Percentiles rank a stretch among this genome's conserved stretches.
phyloP scores from a whole-genome alignment of 1,140 invertebrate genomes.

The Propsilocerus akamusi region DNA sequence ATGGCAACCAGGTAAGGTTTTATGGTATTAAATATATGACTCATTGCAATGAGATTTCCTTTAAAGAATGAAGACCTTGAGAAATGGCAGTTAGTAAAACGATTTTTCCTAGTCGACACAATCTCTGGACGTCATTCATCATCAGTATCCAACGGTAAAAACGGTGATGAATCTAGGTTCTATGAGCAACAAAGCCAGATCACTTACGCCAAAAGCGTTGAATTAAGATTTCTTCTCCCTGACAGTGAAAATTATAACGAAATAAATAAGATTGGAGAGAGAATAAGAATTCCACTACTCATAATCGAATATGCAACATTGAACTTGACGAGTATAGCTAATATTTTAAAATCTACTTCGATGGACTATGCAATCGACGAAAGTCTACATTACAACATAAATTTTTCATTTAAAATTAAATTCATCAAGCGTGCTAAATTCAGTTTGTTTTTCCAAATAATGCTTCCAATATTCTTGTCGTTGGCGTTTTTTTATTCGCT shows the following conservation, averaged over 20 bases:
- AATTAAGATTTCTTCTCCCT: conserved; percentile 15
- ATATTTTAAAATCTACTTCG: neutral
- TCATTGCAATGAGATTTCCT: conserved; percentile 5
- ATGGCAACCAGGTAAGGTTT: conserved; percentile 15
- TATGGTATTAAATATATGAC: conserved; percentile 14
- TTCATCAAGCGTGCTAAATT: neutral
- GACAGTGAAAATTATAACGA: conserved; percentile 5
- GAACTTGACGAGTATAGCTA: neutral
- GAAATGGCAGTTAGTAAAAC: conserved; percentile 38
- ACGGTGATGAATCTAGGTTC: conserved; percentile 15
- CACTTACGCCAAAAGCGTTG: conserved; percentile 14
- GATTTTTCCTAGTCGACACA: conserved; percentile 48
- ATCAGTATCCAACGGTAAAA: conserved; percentile 15
- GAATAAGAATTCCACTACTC: conserved; percentile 15
- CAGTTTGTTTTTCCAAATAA: conserved; percentile 4
- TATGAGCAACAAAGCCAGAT: conserved; percentile 11
- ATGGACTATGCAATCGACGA: neutral
- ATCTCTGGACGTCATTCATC: conserved; percentile 23
- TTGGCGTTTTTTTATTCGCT: conserved; percentile 12
- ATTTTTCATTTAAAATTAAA: neutral
- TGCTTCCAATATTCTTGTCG: conserved; percentile 12
- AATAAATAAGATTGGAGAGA: conserved; percentile 13
- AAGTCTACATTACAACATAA: neutral
- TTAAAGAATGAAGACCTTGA: conserved; percentile 24
- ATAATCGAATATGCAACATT: conserved; percentile 13